Conservation (phyloP, 2,888 invertebrate genomes). For the Morpho deidamia region DNA sequence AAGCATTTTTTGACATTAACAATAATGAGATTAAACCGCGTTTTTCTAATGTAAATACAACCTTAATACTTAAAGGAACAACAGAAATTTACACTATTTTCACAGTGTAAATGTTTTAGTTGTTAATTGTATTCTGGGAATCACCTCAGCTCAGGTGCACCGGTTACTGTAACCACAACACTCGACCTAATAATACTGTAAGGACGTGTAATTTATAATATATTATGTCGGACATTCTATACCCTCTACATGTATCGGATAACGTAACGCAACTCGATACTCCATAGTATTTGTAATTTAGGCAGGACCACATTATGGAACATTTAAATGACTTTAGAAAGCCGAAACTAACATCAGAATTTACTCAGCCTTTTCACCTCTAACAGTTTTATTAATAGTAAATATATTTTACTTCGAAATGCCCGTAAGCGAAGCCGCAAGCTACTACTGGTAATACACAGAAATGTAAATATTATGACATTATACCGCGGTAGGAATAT, state of each 20-base stretch:
- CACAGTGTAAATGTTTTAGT: too few relatives aligned
- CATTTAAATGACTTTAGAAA: constrained; percentile 7
- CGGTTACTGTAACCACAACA: constrained; percentile 6
- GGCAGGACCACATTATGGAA: neutral
- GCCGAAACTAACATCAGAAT: constrained; percentile 1
- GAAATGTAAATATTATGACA: constrained; percentile 13
- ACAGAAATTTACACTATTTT: too few relatives aligned
- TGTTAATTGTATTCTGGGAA: neutral
- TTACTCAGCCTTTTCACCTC: constrained; percentile 2
- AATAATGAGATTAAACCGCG: too few relatives aligned
- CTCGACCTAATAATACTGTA: constrained; percentile 9
- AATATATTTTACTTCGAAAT: constrained; percentile 9
- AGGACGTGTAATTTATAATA: constrained; percentile 8
- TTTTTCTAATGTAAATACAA: too few relatives aligned
- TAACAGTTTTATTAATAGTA: constrained; percentile 8
- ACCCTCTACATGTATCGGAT: neutral
- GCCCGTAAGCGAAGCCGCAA: constrained; percentile 3
- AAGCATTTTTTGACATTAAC: too few relatives aligned
- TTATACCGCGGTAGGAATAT: constrained; percentile 9
- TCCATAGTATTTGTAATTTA: constrained; percentile 1
- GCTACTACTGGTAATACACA: constrained; percentile 8
- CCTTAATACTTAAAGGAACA: too few relatives aligned
- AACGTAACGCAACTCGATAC: constrained; percentile 3
- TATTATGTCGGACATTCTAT: neutral
- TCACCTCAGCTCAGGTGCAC: constrained; percentile 1